These are phyloP conservation scores for Capreolus pygargus DNA, from an alignment of 2,113 vertebrate genomes.

Conservation along the genomic window DNA sequence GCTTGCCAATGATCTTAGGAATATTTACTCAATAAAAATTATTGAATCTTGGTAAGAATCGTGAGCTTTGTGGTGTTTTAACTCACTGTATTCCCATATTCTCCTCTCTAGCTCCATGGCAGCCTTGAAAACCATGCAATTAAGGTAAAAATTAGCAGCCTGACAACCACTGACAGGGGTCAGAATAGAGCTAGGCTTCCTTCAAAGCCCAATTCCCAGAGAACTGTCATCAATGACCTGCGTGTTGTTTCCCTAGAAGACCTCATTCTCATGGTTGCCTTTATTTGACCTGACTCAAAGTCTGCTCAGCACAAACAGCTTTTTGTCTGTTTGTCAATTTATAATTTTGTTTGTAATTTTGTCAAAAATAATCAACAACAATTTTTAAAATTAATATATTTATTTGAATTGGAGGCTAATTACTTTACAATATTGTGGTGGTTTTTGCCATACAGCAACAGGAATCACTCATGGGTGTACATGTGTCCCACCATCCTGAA, in stretches of 20 bases:
- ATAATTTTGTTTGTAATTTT: not conserved
- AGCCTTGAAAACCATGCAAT: not conserved
- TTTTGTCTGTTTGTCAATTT: not conserved
- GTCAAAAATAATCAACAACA: not conserved
- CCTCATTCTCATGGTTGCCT: not conserved
- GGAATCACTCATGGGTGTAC: not conserved
- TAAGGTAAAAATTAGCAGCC: not conserved
- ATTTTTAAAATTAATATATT: not conserved
- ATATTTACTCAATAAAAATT: not conserved
- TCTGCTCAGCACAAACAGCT: not conserved
- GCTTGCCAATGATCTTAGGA: not conserved
- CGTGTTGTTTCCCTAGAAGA: not conserved
- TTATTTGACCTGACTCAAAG: not conserved
- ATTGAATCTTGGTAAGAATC: not conserved
- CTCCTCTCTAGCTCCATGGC: not conserved
- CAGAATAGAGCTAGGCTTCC: not conserved
- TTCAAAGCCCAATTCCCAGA: not conserved
- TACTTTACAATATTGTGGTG: not conserved
- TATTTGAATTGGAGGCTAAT: not conserved
- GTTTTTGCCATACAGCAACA: not conserved
- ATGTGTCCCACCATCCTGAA: not conserved
- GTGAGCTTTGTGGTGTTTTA: not conserved
- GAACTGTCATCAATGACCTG: not conserved
- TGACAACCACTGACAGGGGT: not conserved
- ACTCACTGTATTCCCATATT: not conserved